Evolutionary conservation across 2,797 vertebrate species (phyloP).

Genomic region (Chromobotia macracanthus): DNA sequence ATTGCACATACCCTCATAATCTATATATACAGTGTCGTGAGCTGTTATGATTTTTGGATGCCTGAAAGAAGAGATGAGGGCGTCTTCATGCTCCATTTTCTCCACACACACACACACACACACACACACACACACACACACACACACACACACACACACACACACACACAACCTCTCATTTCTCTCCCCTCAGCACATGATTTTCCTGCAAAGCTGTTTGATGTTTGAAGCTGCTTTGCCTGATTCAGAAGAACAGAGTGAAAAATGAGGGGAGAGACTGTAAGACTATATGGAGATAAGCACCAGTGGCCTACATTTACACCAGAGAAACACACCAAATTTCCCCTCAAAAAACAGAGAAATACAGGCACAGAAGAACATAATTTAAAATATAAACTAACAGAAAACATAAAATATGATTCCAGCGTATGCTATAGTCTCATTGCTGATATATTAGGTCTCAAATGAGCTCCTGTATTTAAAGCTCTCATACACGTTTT

Average conservation of each 20-base stretch:
- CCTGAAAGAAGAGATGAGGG: conserved; percentile 21
- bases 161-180: conserved; percentile 9
- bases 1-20: background rate
- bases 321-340: conserved; percentile 4
- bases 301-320: conserved; percentile 52
- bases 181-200: conserved; percentile 20
- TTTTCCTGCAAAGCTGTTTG: conserved; percentile 42
- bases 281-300: conserved; percentile 15
- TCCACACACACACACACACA: conserved; percentile 10
- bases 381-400: no score
- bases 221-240: conserved; percentile 55
- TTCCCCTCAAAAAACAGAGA: background rate
- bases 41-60: background rate
- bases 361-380: background rate
- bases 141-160: conserved; percentile 30
- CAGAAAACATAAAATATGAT: no score
- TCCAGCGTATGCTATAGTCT: no score
- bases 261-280: conserved; percentile 2
- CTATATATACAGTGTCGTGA: no score
- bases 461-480: background rate
- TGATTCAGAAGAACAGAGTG: conserved; percentile 60
- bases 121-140: conserved; percentile 37
- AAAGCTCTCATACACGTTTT: background rate
- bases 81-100: conserved; percentile 37
- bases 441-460: background rate